These are phyloP conservation scores for Drosophila gaucha DNA, from an alignment of 2,888 invertebrate species.

Conservation along the genomic window DNA sequence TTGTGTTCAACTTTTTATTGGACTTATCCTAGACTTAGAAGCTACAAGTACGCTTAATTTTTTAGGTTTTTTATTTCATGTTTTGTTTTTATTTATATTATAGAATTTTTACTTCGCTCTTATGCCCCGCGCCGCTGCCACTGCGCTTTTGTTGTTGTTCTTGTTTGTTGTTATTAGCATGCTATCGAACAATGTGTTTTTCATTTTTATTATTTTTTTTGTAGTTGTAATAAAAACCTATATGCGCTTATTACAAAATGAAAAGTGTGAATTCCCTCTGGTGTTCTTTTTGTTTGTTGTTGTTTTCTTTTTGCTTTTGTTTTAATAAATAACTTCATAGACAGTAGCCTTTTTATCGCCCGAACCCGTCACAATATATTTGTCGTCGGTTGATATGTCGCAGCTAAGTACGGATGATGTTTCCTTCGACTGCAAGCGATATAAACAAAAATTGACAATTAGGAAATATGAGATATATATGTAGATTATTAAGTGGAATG, in stretches of 20 bases:
- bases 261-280: constrained; percentile 65
- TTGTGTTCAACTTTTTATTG: constrained; percentile 77
- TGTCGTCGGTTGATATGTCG: constrained; percentile 99
- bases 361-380: constrained; percentile 98
- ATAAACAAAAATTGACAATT: constrained; percentile 25
- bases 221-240: constrained; percentile 74
- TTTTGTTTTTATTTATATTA: constrained; percentile 64
- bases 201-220: constrained; percentile 33
- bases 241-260: constrained; percentile 80
- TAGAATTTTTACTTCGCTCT: constrained; percentile 70
- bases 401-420: constrained; percentile 98
- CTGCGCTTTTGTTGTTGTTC: constrained; percentile 26
- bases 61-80: constrained; percentile 59
- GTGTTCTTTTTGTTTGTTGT: constrained; percentile 31
- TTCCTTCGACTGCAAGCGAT: constrained; percentile 91
- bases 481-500: too few relatives aligned
- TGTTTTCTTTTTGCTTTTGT: constrained; percentile 28
- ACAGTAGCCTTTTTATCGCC: constrained; percentile 99
- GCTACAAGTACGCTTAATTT: constrained; percentile 76
- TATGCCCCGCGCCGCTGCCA: constrained; percentile 55
- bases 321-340: constrained; percentile 96
- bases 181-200: constrained; percentile 55
- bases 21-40: constrained; percentile 76
- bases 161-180: constrained; percentile 40
- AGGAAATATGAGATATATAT: background rate